Evolutionary conservation across 2,113 vertebrate genomes (phyloP).

Genomic region (Istiophorus platypterus): DNA sequence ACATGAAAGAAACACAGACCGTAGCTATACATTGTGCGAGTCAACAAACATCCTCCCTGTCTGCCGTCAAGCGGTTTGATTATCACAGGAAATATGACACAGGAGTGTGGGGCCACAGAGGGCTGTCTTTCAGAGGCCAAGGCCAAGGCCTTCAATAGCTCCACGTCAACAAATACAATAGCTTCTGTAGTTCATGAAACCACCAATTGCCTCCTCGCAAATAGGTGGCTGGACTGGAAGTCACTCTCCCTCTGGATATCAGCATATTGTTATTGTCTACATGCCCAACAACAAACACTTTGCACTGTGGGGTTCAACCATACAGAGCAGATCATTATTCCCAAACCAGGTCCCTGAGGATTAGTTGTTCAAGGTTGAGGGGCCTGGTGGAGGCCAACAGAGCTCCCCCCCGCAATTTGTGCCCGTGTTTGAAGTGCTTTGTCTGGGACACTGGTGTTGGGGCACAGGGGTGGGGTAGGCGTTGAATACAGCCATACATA

Average conservation of each 20-base stretch:
- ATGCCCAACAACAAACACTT: slow-evolving; percentile 38
- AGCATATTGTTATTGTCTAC: slow-evolving; percentile 28
- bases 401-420: slow-evolving; percentile 49
- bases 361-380: slow-evolving; percentile 63
- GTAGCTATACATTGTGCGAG: slow-evolving; percentile 36
- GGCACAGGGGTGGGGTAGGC: slow-evolving; percentile 44
- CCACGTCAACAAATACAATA: slow-evolving; percentile 39
- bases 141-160: slow-evolving; percentile 47
- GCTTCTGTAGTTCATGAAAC: slow-evolving; percentile 60
- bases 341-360: slow-evolving; percentile 66
- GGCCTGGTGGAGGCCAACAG: slow-evolving; percentile 71
- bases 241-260: slow-evolving; percentile 42
- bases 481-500: slow-evolving; percentile 71
- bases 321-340: slow-evolving; percentile 69
- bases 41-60: slow-evolving; percentile 60
- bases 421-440: slow-evolving; percentile 82
- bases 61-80: slow-evolving; percentile 36
- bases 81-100: slow-evolving; percentile 45
- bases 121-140: slow-evolving; percentile 39
- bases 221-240: slow-evolving; percentile 40
- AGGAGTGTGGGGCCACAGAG: slow-evolving; percentile 4
- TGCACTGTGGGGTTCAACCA: slow-evolving; percentile 33
- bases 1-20: slow-evolving; percentile 38
- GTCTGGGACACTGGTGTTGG: slow-evolving; percentile 75
- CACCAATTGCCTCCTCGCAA: slow-evolving; percentile 60